Conservation (phyloP, 35 echinoderm and acorn worm genomes). For the Lytechinus variegatus region DNA sequence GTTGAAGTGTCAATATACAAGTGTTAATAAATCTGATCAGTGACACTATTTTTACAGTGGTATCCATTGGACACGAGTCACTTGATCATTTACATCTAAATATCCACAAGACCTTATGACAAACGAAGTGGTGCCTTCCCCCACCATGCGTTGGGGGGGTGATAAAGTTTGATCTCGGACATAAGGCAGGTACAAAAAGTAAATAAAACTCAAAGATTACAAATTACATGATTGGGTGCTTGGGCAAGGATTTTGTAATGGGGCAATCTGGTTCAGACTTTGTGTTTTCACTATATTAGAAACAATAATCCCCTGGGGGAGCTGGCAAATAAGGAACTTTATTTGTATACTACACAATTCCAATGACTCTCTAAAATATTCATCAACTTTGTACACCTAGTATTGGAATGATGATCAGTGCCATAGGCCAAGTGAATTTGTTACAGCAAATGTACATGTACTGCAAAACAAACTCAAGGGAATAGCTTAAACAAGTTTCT, state of each 20-base stretch:
- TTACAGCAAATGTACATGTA: neutral
- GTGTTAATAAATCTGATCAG: no score
- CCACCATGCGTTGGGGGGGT: neutral
- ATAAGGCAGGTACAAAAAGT: no score
- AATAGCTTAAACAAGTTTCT: no score
- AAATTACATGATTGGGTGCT: neutral
- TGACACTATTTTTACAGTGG: no score
- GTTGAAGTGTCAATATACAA: neutral
- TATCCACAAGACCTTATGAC: no score
- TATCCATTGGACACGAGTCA: no score
- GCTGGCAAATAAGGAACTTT: no score
- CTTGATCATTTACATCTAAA: no score
- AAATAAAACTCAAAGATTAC: no score
- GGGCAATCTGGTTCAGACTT: neutral
- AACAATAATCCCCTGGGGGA: neutral
- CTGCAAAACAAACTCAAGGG: neutral
- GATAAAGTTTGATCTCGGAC: neutral
- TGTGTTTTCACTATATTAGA: neutral
- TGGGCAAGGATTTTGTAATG: neutral
- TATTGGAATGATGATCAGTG: neutral
- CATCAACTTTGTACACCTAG: neutral
- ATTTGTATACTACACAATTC: no score
- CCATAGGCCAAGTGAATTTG: neutral
- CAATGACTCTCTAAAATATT: neutral
- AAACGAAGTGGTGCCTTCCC: no score